Evolutionary conservation across 1,140 invertebrate species (phyloP).

Genomic region (Eurosta solidaginis): DNA sequence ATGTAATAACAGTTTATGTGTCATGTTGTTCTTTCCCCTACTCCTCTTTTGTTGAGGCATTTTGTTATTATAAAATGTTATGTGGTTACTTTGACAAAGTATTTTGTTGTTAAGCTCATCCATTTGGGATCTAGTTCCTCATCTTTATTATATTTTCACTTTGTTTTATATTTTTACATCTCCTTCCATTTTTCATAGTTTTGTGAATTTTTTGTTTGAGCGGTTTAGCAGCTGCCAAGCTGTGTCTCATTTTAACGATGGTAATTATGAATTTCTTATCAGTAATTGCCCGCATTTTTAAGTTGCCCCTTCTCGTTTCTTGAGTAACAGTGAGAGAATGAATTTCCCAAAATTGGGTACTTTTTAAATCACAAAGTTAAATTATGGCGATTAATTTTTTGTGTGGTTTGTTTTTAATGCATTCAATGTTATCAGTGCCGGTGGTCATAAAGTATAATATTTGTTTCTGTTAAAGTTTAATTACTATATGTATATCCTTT

Average conservation of each 20-base stretch:
- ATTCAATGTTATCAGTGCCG: neutral
- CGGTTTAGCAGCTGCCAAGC: conserved; percentile 26
- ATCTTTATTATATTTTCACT: conserved; percentile 1
- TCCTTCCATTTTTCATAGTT: neutral
- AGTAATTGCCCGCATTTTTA: neutral
- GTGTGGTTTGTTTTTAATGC: neutral
- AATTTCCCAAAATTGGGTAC: neutral
- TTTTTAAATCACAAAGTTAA: neutral
- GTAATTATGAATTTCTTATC: conserved; percentile 32
- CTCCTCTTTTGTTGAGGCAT: neutral
- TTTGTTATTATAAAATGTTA: conserved; percentile 10
- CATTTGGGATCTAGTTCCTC: neutral
- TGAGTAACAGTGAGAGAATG: neutral
- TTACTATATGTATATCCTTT: no score
- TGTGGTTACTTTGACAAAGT: conserved; percentile 15
- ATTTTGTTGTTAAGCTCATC: neutral
- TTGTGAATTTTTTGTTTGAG: neutral
- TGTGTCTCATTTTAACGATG: conserved; percentile 19
- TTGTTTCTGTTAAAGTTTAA: no score
- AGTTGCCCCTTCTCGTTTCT: neutral
- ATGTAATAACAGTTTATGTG: no score
- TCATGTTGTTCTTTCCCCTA: neutral
- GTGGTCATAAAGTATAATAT: neutral
- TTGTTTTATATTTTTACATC: neutral
- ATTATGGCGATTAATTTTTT: neutral